These are phyloP conservation scores for Tapirus terrestris DNA, from an alignment of 2,113 vertebrate genomes.

Conservation along the genomic window DNA sequence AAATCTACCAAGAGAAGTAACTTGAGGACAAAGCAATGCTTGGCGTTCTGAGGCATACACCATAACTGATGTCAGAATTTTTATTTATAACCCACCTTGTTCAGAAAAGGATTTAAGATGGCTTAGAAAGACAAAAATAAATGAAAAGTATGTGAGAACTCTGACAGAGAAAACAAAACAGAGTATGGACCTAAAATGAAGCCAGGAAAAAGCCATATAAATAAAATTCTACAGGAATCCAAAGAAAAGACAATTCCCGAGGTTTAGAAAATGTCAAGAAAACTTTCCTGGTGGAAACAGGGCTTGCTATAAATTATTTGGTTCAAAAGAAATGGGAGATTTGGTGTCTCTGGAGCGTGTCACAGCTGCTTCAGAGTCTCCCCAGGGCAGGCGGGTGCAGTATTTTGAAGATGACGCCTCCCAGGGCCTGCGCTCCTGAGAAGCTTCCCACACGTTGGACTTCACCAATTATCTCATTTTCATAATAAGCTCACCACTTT, in stretches of 20 bases:
- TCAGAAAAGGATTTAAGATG: slow-evolving; percentile 47
- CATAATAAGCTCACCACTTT: slow-evolving; percentile 50
- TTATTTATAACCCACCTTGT: slow-evolving; percentile 25
- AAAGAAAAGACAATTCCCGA: neutral
- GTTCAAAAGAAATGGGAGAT: neutral
- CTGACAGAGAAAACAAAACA: neutral
- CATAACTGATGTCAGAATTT: neutral
- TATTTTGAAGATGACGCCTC: neutral
- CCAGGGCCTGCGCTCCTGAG: neutral
- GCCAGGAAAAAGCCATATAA: neutral
- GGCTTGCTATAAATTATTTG: neutral
- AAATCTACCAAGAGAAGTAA: neutral
- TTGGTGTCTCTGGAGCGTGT: too few species aligned
- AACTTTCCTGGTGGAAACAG: neutral
- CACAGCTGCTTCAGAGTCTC: neutral
- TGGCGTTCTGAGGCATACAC: neutral
- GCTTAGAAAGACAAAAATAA: slow-evolving; percentile 24
- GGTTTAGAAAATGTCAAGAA: neutral
- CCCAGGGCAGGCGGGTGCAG: neutral
- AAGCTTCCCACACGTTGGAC: neutral
- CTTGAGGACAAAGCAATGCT: neutral
- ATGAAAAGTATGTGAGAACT: neutral
- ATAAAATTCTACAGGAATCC: neutral
- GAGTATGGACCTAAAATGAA: neutral
- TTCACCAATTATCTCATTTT: slow-evolving; percentile 68